These are phyloP conservation scores for Somateria mollissima DNA, from an alignment of 2,797 vertebrate genomes.

Conservation along the genomic window DNA sequence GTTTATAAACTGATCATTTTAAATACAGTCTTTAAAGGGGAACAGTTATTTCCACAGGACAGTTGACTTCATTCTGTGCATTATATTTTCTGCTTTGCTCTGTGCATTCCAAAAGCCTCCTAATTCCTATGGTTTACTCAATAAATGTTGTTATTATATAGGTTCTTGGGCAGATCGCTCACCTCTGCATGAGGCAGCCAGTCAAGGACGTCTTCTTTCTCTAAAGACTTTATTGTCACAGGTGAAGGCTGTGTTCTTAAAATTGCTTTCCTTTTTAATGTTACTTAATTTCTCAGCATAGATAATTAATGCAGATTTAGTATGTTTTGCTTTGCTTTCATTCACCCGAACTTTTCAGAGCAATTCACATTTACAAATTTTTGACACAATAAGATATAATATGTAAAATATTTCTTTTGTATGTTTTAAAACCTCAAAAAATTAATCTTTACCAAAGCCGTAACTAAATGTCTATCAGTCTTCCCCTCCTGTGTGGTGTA, in stretches of 20 bases:
- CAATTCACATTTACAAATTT: not conserved
- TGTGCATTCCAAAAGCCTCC: not conserved
- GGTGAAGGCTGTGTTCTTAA: conserved; percentile 78
- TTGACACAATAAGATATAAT: not conserved
- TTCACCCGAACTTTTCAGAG: not conserved
- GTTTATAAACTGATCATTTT: not conserved
- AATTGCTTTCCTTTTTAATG: not conserved
- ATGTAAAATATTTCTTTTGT: not conserved
- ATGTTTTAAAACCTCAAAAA: not conserved
- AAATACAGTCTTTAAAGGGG: not conserved
- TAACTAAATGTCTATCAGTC: not conserved
- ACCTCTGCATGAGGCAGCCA: conserved; percentile 92
- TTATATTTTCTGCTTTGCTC: conserved; percentile 6
- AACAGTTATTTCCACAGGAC: not conserved
- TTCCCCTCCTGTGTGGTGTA: not conserved
- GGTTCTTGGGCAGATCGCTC: conserved; percentile 96
- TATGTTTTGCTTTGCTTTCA: not conserved
- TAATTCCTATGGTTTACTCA: conserved; percentile 13
- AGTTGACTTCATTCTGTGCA: not conserved
- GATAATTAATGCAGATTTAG: not conserved
- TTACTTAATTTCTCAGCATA: not conserved
- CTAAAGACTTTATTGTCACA: conserved; percentile 92
- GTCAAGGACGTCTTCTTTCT: conserved; percentile 92
- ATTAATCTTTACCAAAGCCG: not conserved
- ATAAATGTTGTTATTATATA: conserved; percentile 68